Evolutionary conservation across 1,140 invertebrate genomes (phyloP).

Genomic region (Gryllus bimaculatus): DNA sequence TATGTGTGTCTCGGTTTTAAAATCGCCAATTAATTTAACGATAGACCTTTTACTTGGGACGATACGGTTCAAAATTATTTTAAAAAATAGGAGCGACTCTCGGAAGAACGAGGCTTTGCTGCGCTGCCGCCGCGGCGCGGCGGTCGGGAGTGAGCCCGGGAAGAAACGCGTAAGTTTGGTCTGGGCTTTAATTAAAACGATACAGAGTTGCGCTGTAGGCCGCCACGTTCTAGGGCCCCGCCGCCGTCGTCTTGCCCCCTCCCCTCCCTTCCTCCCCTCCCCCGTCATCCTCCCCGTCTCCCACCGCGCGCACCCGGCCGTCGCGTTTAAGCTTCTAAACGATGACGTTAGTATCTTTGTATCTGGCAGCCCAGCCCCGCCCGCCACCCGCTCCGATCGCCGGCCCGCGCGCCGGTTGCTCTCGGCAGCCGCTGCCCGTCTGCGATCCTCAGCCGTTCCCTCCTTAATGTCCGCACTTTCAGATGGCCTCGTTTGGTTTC

Average conservation of each 20-base stretch:
- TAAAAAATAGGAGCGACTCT: background rate
- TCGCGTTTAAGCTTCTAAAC: background rate
- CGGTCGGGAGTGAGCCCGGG: background rate
- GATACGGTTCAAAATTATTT: background rate
- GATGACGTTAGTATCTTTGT: background rate
- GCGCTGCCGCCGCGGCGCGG: no score
- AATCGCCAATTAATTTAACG: background rate
- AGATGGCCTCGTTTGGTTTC: no score
- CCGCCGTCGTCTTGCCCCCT: background rate
- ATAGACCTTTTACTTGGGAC: background rate
- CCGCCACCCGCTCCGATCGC: background rate
- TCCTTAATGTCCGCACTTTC: no score
- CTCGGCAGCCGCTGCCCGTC: background rate
- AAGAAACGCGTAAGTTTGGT: background rate
- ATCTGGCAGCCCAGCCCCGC: background rate
- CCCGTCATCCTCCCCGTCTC: background rate
- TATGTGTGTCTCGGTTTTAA: background rate
- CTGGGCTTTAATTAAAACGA: background rate
- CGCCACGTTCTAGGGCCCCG: no score
- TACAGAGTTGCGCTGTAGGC: background rate
- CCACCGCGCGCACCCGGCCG: no score
- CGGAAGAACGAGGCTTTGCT: no score
- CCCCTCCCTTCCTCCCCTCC: background rate
- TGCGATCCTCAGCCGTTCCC: no score
- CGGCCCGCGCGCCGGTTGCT: no score